Evolutionary conservation across 2,888 invertebrate species (phyloP).

Genomic region (Leptopilina syphax): DNA sequence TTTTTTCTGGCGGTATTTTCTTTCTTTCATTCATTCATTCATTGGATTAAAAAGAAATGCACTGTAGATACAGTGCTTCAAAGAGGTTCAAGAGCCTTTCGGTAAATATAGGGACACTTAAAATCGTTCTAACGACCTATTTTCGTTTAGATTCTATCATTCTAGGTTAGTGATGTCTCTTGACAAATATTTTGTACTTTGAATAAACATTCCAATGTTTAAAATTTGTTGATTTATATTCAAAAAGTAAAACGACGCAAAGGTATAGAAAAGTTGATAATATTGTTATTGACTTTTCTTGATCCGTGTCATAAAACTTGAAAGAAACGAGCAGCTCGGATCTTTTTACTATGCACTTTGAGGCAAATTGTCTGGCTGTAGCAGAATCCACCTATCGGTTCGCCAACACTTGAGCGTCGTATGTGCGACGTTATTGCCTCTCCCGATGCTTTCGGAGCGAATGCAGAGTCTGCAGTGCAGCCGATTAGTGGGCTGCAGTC

Average conservation of each 20-base stretch:
- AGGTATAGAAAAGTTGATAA: too few relatives aligned
- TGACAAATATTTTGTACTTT: too few relatives aligned
- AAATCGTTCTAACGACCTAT: conserved; percentile 12
- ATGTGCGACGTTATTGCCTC: conserved; percentile 16
- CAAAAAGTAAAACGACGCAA: too few relatives aligned
- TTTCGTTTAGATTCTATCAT: background rate
- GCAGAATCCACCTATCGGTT: conserved; percentile 9
- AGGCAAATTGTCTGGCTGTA: conserved; percentile 25
- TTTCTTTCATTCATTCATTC: conserved; percentile 37
- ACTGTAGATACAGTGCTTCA: conserved; percentile 7
- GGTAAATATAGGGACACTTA: conserved; percentile 35
- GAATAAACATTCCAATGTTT: too few relatives aligned
- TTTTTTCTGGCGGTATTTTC: conserved; percentile 57
- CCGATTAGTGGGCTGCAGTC: conserved; percentile 27
- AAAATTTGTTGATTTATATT: too few relatives aligned
- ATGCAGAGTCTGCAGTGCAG: conserved; percentile 24
- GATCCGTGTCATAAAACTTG: conserved; percentile 7
- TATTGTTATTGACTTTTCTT: conserved; percentile 13
- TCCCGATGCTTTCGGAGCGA: conserved; percentile 10
- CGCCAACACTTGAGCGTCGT: conserved; percentile 21
- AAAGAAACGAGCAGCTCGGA: conserved; percentile 16
- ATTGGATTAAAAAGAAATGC: conserved; percentile 35
- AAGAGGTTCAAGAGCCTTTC: conserved; percentile 30
- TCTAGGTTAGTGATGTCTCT: too few relatives aligned
- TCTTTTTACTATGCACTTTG: conserved; percentile 30